These are phyloP conservation scores for Dasyurus viverrinus DNA, from an alignment of 2,113 vertebrate species.

Conservation along the genomic window DNA sequence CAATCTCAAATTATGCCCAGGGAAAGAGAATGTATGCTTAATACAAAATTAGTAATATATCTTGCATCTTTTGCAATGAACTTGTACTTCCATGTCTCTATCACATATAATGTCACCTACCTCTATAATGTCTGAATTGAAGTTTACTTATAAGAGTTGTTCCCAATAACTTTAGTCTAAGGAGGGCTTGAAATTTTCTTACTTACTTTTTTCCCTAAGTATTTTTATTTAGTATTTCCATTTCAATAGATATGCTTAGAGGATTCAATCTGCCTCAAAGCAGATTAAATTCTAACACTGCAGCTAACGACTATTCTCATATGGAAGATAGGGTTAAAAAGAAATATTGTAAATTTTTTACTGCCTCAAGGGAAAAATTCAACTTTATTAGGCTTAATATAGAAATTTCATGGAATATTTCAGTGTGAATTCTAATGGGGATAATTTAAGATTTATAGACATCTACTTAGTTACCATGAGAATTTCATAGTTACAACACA, in stretches of 20 bases:
- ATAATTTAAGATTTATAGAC: constrained; percentile 42
- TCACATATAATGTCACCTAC: neutral
- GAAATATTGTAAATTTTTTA: constrained; percentile 39
- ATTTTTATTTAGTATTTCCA: constrained; percentile 34
- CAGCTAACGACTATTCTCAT: constrained; percentile 49
- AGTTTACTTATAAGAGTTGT: constrained; percentile 31
- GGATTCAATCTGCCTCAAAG: neutral
- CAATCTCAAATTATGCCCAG: neutral
- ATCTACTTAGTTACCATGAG: constrained; percentile 14
- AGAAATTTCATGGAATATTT: constrained; percentile 16
- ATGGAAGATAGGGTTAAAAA: constrained; percentile 22
- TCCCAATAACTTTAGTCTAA: neutral
- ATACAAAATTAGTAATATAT: neutral
- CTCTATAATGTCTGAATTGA: constrained; percentile 44
- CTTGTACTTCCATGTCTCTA: neutral
- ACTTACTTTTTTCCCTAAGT: neutral
- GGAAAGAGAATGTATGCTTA: neutral
- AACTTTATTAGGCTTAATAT: constrained; percentile 48
- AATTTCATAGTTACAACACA: constrained; percentile 11
- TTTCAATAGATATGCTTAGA: constrained; percentile 9
- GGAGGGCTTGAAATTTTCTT: neutral
- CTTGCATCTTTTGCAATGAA: constrained; percentile 35
- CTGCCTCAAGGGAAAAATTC: constrained; percentile 46
- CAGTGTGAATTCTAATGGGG: constrained; percentile 36
- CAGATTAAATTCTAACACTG: constrained; percentile 45